Evolutionary conservation across 1,140 invertebrate genomes (phyloP), one percentile per base, ranked within the genome.

Genomic region (Dendroctonus ponderosae): DNA sequence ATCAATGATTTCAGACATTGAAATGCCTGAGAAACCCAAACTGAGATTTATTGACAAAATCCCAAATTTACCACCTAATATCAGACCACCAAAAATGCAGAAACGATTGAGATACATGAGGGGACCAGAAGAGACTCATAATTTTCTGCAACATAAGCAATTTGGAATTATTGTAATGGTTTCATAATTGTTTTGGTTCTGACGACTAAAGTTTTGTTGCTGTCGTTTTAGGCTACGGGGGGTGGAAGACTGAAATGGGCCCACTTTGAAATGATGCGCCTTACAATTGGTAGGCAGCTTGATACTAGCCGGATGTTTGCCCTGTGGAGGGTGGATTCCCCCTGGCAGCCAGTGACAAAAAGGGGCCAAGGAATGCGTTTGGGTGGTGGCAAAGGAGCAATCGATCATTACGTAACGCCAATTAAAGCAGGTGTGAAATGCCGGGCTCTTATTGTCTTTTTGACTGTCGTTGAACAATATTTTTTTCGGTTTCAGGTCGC

Each of bases 331-430:
- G 81, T 99, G 3, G 93, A 96, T 77, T 79, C 93, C 0, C 96
- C 96, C 0, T 99, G 97, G 96, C 94, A 98, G 77, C 89, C 96
- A 8, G 79, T 97, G 5, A 92, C 94, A 0, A 95, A 91, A 78
- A 96, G 96, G 79, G 89, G 92, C 0, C 87, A 89, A 80, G 97
- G 97, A 5, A 87, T 90, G 57, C 82, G 94, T 72, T 94, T 98
- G 90, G 98, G 98, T 62, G 93, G 94, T 72, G 97, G 97, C 6
- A 99, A 99, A 85, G 93, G 92, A 8, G 77, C 85, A n/a, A 98
- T 99, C 61, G 87, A 97, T 79, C 93, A 98, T 80, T 99, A 98
- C 79, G 91, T 92, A 0, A 95, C 93, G 7, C 98, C 98, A 0
- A 79, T 99, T 3, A 95, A 92, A 83, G 83, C 89, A 53, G 92